Base-by-base conservation (phyloP, 2,113 vertebrate genomes). In the Myxocyprinus asiaticus region DNA sequence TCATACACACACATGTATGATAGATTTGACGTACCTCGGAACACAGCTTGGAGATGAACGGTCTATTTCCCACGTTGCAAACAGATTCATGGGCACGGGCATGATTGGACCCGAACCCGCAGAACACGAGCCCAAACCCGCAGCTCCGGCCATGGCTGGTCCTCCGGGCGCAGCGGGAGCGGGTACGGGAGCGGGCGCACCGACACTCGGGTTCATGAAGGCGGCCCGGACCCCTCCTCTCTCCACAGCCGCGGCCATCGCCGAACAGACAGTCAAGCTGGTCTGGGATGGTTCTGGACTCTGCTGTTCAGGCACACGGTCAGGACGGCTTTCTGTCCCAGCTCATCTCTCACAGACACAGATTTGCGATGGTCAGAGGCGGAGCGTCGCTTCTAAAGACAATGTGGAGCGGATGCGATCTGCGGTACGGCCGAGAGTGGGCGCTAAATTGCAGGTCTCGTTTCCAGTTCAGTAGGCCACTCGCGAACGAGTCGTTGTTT, bases 51-150 rank as follows among this genome's bases (percentile, higher is more conserved):
- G 90, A 9, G 90, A 93, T 11, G 87, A 89, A n/a, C 91, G 90
- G 76, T 93, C 91, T 43, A 91, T 87, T 63, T 93, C 92, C 91
- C 90, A 92, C 77, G 89, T 91, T 1, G 89, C 90, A 12, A 91
- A 92, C 59, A 93, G 85, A 84, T 91, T 93, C 92, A 91, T 93
- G 10, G 91, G 91, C 14, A 92, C 88, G n/a, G 90, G 84, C 55
- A 85, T 74, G 58, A 74, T 69, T 22, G 78, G 83, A 62, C 82
- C 85, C n/a, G 85, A 86, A 76, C 80, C 81, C 8, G 68, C 80
- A 45, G 85, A 72, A 17, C 72, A 77, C 1, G 81, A 17, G 5
- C 81, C 71, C 44, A 71, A 53, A 17, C 66, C 63, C 17, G 43
- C 61, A n/a, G 77, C 11, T 48, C 79, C 88, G 67, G 84, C 59